phyloP scores from a whole-genome alignment of 2,888 invertebrate genomes.

The Neoascia interrupta region DNA sequence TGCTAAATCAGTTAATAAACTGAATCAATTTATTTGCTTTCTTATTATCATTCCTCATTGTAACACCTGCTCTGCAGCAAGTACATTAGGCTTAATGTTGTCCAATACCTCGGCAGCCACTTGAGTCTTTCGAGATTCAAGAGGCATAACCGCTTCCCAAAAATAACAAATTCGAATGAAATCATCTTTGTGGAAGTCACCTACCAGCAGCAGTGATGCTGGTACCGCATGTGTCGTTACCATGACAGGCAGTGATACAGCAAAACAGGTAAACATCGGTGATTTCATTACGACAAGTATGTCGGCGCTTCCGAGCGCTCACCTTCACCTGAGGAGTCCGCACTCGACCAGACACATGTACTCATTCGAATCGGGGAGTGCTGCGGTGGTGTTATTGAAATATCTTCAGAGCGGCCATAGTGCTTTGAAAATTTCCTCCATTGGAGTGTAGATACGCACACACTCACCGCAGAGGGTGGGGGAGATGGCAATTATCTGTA shows the following conservation, averaged over 20 bases:
- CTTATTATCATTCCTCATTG: slow-evolving; percentile 28
- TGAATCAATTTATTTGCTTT: slow-evolving; percentile 25
- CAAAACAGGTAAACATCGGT: slow-evolving; percentile 10
- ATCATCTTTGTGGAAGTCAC: slow-evolving; percentile 7
- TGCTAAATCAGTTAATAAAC: slow-evolving; percentile 19
- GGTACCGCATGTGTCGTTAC: slow-evolving; percentile 9
- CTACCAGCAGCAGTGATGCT: not conserved
- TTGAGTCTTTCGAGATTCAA: slow-evolving; percentile 13
- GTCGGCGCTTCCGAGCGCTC: slow-evolving; percentile 37
- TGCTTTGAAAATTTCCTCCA: not conserved
- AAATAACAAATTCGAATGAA: slow-evolving; percentile 11
- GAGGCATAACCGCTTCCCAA: slow-evolving; percentile 9
- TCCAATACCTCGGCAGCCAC: not conserved
- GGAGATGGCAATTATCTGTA: slow-evolving; percentile 24
- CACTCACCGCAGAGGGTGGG: not conserved
- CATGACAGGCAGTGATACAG: slow-evolving; percentile 3
- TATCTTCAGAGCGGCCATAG: not conserved
- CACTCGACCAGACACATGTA: not conserved
- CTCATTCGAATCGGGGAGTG: slow-evolving; percentile 9
- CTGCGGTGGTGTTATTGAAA: slow-evolving; percentile 6
- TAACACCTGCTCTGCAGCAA: too few relatives aligned
- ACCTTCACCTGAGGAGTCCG: slow-evolving; percentile 21
- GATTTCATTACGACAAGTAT: slow-evolving; percentile 20
- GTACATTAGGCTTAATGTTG: not conserved
- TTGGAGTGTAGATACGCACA: too few relatives aligned